Conservation (phyloP, 2,888 invertebrate genomes). For the Lydus trimaculatus region DNA sequence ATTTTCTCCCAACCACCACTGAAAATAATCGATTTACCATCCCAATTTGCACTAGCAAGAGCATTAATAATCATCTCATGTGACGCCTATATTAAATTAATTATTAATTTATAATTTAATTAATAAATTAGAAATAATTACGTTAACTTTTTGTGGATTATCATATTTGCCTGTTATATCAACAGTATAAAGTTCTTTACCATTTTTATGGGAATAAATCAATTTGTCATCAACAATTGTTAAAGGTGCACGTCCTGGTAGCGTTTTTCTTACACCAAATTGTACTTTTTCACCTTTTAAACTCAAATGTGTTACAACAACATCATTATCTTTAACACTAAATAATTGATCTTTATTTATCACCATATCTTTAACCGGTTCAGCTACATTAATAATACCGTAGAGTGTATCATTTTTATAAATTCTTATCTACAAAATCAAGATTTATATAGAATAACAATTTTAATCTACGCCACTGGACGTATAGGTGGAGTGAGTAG, state of each 20-base stretch:
- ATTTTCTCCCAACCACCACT: slow-evolving; percentile 63
- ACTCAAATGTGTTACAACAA: slow-evolving; percentile 67
- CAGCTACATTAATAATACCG: slow-evolving; percentile 57
- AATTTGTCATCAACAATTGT: slow-evolving; percentile 61
- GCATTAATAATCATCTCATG: slow-evolving; percentile 62
- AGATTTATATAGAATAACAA: neutral
- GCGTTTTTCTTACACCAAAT: slow-evolving; percentile 60
- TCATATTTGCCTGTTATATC: slow-evolving; percentile 54
- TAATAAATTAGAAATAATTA: neutral
- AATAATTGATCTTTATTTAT: slow-evolving; percentile 65
- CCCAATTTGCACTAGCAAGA: slow-evolving; percentile 50
- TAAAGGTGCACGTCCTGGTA: slow-evolving; percentile 67
- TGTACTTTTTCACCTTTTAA: slow-evolving; percentile 42
- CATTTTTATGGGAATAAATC: slow-evolving; percentile 64
- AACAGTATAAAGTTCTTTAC: slow-evolving; percentile 65
- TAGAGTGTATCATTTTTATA: slow-evolving; percentile 64
- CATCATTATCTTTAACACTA: slow-evolving; percentile 69
- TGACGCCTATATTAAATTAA: slow-evolving; percentile 51
- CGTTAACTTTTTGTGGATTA: neutral
- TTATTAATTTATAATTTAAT: slow-evolving; percentile 10
- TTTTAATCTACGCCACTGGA: too few relatives aligned
- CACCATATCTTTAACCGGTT: slow-evolving; percentile 70
- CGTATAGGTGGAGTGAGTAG: too few relatives aligned
- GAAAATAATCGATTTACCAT: slow-evolving; percentile 51
- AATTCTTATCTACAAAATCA: slow-evolving; percentile 62